A percentile compares a stretch with the other conserved stretches of the same genome.
These are phyloP conservation scores for Andrena praecox DNA, from an alignment of 2,888 invertebrate species.

Conservation along the genomic window DNA sequence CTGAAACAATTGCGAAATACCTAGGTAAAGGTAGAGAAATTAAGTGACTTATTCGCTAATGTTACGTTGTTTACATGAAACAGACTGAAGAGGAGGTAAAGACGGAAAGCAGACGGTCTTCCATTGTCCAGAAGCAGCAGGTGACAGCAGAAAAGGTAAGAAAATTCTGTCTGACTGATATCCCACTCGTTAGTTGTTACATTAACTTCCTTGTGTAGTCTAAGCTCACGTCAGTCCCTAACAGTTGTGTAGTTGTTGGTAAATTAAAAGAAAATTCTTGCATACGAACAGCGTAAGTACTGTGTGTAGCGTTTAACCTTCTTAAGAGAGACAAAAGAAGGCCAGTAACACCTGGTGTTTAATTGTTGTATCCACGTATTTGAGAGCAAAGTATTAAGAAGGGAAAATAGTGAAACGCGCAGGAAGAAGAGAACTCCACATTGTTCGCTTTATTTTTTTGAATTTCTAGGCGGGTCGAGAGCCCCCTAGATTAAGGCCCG, in stretches of 20 bases:
- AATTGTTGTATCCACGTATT: constrained; percentile 18
- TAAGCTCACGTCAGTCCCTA: neutral
- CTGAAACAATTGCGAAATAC: neutral
- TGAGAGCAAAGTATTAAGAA: neutral
- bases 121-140: constrained; percentile 84
- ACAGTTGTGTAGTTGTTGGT: neutral
- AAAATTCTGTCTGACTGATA: neutral
- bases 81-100: constrained; percentile 85
- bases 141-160: constrained; percentile 77
- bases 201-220: constrained; percentile 1
- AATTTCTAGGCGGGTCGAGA: constrained; percentile 31
- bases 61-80: neutral
- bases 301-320: constrained; percentile 49
- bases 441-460: constrained; percentile 33
- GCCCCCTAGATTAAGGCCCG: constrained; percentile 14
- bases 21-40: neutral
- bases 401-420: too few species aligned
- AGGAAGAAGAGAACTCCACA: neutral
- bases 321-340: constrained; percentile 60
- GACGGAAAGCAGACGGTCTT: constrained; percentile 85
- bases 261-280: constrained; percentile 3
- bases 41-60: neutral
- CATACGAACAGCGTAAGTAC: constrained; percentile 42
- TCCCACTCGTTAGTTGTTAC: neutral
- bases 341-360: constrained; percentile 33